phyloP scores from a whole-genome alignment of 2,888 invertebrate species.

The Dusona sp. region DNA sequence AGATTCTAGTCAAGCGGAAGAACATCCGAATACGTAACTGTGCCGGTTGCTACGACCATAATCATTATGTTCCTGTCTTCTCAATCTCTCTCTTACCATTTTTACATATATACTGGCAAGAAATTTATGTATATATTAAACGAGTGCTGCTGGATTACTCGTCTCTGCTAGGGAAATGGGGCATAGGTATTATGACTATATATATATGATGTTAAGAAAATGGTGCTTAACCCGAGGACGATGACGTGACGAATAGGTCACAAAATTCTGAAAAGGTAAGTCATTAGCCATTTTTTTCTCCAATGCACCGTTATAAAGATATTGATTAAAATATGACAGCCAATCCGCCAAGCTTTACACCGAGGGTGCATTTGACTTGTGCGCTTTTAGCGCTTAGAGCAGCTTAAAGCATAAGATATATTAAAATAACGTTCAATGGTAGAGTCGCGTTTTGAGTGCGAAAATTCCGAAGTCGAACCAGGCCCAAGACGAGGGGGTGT shows the following conservation, averaged over 20 bases:
- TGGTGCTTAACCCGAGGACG: background rate
- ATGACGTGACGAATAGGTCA: background rate
- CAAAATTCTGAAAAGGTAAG: background rate
- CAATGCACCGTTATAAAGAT: background rate
- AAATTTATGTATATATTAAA: background rate
- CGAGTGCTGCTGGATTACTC: background rate
- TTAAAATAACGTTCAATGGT: too few species aligned
- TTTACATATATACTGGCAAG: background rate
- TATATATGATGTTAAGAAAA: background rate
- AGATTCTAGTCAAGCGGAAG: slow-evolving; percentile 78
- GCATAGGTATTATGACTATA: background rate
- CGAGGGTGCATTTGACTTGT: too few species aligned
- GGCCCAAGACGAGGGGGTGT: too few species aligned
- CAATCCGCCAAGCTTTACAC: background rate
- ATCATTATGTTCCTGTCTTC: slow-evolving; percentile 77
- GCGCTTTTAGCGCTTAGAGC: too few species aligned
- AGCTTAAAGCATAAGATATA: too few species aligned
- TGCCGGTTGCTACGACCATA: slow-evolving; percentile 71
- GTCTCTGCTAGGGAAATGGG: background rate
- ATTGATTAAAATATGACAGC: background rate
- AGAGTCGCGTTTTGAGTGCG: too few species aligned
- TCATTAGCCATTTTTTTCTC: background rate
- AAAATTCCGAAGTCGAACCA: too few species aligned
- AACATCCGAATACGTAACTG: slow-evolving; percentile 82
- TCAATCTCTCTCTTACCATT: slow-evolving; percentile 17